A percentile compares a stretch with the other conserved stretches of the same genome.
These are phyloP conservation scores for Etheostoma nigrum DNA, from an alignment of 2,797 vertebrate genomes.

Conservation along the genomic window DNA sequence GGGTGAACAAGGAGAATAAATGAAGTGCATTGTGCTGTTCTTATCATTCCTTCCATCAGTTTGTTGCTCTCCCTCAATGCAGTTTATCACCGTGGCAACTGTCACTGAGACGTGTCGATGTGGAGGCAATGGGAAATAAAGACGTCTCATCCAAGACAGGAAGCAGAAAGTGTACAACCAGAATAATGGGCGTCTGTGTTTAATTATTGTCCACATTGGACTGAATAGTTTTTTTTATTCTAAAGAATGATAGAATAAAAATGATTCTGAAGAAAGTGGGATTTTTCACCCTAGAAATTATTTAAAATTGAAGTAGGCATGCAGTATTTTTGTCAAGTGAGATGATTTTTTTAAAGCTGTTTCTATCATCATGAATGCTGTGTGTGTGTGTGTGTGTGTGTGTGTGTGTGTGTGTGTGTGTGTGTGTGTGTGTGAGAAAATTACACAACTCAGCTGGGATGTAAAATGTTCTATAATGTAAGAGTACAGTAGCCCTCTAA, in stretches of 20 bases:
- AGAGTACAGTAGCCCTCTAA: slow-evolving; percentile 29
- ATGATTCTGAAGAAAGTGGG: not conserved
- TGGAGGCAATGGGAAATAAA: slow-evolving; percentile 70
- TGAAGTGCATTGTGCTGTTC: slow-evolving; percentile 29
- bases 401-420: slow-evolving; percentile 5
- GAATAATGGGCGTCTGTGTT: slow-evolving; percentile 43
- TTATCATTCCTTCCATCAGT: slow-evolving; percentile 48
- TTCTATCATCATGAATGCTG: not conserved
- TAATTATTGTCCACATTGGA: slow-evolving; percentile 37
- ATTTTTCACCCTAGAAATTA: slow-evolving; percentile 4
- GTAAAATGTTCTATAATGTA: slow-evolving; percentile 61
- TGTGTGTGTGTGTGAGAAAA: not conserved
- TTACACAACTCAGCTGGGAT: slow-evolving; percentile 46
- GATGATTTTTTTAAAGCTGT: slow-evolving; percentile 2
- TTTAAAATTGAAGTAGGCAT: slow-evolving; percentile 26
- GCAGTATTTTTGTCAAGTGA: slow-evolving; percentile 24
- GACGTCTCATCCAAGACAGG: slow-evolving; percentile 70
- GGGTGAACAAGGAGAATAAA: slow-evolving; percentile 21
- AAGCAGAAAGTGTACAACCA: slow-evolving; percentile 62
- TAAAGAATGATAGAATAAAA: not conserved
- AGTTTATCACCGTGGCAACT: slow-evolving; percentile 78
- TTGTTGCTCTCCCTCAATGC: slow-evolving; percentile 62
- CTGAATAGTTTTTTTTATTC: slow-evolving; percentile 24
- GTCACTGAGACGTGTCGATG: slow-evolving; percentile 67
- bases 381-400: not conserved